phyloP scores from a whole-genome alignment of 2,113 vertebrate species.

The Xiphophorus hellerii region DNA sequence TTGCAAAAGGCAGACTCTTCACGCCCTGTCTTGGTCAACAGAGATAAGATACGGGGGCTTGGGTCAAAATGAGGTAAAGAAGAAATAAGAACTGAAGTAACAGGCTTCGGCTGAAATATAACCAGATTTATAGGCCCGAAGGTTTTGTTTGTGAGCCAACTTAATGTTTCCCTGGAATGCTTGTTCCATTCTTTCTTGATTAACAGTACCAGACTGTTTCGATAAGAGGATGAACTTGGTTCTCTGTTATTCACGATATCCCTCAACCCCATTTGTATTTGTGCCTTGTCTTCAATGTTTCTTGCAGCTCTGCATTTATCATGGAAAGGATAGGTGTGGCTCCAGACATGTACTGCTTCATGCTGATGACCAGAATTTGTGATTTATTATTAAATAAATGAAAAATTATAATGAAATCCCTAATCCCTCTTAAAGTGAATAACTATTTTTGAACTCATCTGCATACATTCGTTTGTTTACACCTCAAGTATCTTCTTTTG shows the following conservation, averaged over 20 bases:
- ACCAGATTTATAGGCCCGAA: conserved; percentile 49
- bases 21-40: conserved; percentile 8
- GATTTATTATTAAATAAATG: not conserved
- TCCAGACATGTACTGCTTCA: conserved; percentile 33
- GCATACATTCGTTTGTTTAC: not conserved
- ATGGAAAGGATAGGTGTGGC: conserved; percentile 52
- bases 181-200: conserved; percentile 50
- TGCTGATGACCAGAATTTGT: conserved; percentile 42
- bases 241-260: conserved; percentile 26
- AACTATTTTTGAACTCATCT: not conserved
- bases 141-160: conserved; percentile 56
- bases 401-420: no score
- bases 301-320: conserved; percentile 27
- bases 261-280: conserved; percentile 30
- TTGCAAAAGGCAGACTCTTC: conserved; percentile 20
- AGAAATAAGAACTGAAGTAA: conserved; percentile 51
- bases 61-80: conserved; percentile 56
- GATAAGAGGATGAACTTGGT: conserved; percentile 50
- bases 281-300: conserved; percentile 35
- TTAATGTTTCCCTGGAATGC: conserved; percentile 58
- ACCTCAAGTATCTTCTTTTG: not conserved
- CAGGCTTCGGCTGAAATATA: conserved; percentile 41
- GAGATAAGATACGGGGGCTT: conserved; percentile 29
- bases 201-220: conserved; percentile 63
- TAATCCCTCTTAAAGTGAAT: no score